These are phyloP conservation scores for Artemia sp. DNA, from an alignment of 2,888 invertebrate genomes.

Conservation along the genomic window DNA sequence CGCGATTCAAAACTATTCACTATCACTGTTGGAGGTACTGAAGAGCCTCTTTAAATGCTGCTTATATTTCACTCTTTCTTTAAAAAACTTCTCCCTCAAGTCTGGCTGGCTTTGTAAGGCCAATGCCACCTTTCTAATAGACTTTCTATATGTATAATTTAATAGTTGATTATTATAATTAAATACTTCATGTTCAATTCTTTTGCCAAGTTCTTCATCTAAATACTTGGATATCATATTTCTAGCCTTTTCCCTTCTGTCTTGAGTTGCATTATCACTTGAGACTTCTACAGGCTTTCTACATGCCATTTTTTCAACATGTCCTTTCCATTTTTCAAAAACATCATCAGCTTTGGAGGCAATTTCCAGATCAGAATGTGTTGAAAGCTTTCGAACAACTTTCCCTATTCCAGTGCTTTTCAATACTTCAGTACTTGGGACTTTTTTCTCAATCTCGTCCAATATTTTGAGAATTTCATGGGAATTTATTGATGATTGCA, in stretches of 20 bases:
- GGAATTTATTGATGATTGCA: constrained; percentile 9
- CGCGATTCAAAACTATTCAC: too few relatives aligned
- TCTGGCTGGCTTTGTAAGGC: neutral
- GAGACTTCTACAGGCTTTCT: constrained; percentile 20
- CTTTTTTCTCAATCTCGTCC: constrained; percentile 15
- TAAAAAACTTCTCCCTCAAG: neutral
- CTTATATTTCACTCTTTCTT: neutral
- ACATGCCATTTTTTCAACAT: neutral
- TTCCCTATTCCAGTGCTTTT: constrained; percentile 19
- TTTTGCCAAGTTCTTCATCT: neutral
- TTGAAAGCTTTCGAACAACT: constrained; percentile 15
- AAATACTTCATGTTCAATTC: neutral
- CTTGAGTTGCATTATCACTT: constrained; percentile 18
- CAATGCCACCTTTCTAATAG: neutral
- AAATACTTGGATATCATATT: constrained; percentile 3
- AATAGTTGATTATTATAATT: neutral
- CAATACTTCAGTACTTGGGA: constrained; percentile 19
- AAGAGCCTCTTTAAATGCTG: neutral
- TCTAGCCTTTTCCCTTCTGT: constrained; percentile 15
- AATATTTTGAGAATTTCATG: constrained; percentile 17
- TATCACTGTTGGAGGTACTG: too few relatives aligned
- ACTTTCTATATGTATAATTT: neutral
- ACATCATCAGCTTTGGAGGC: constrained; percentile 16
- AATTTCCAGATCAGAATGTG: constrained; percentile 13
- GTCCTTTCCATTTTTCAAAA: constrained; percentile 18